Conservation (phyloP, 2,113 vertebrate genomes). For the Psophia crepitans region DNA sequence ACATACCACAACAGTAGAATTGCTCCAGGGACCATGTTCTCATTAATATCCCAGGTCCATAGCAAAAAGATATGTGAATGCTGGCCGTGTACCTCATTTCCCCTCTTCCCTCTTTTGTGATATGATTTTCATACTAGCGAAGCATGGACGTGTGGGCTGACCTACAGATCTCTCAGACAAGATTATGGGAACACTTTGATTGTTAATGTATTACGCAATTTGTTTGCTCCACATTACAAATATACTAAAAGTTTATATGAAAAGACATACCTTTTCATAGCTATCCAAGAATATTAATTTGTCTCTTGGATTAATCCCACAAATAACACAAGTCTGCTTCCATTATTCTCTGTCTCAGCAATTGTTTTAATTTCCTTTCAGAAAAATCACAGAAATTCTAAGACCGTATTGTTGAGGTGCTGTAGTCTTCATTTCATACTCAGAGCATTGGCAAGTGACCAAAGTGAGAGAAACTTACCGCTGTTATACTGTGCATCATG, state of each 20-base stretch:
- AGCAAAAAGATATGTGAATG: neutral
- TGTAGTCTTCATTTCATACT: neutral
- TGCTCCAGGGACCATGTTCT: neutral
- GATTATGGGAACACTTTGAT: neutral
- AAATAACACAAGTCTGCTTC: neutral
- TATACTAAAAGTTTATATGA: neutral
- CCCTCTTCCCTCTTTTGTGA: neutral
- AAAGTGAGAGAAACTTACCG: neutral
- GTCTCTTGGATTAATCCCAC: neutral
- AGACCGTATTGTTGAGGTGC: neutral
- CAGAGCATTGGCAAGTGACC: neutral
- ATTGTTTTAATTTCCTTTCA: neutral
- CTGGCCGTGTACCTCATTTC: neutral
- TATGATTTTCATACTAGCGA: neutral
- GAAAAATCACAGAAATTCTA: neutral
- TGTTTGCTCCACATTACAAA: neutral
- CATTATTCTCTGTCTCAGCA: neutral
- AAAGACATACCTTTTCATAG: neutral
- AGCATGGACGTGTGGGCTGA: fast-evolving
- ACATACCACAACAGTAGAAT: neutral
- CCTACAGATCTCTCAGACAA: neutral
- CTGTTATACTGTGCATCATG: neutral
- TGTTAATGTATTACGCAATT: neutral
- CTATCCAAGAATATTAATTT: neutral
- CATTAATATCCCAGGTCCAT: neutral